Base-by-base conservation (phyloP, 2,888 invertebrate species). In the Serripes groenlandicus region DNA sequence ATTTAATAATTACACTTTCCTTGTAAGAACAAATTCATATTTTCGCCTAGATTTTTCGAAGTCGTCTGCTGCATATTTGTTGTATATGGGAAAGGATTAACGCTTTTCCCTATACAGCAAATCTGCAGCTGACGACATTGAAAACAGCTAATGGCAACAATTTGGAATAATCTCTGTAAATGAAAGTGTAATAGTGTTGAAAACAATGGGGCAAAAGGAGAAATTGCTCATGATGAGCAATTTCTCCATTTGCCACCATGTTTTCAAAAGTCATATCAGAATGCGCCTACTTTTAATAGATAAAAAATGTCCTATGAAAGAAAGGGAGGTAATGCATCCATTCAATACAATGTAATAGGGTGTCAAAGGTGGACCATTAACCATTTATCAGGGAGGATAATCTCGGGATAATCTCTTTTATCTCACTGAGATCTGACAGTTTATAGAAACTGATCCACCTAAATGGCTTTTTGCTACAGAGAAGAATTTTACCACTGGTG, bases 361-460 rank as follows among this genome's bases (percentile, higher is more conserved):
- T 66, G 66, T 37, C 66, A 66, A 66, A 66, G 66, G 42, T 66
- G 42, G 42, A 26, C 5, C 23, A n/a, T 7, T 66, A 1, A 28
- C 66, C 18, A 66, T 66, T 66, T 66, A 42, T 66, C 66, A 66
- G 35, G 66, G 37, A 18, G 26, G 42, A 66, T 66, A 66, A 66
- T 66, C 66, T 66, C 37, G 11, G 3, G 66, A 66, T 66, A 66
- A 66, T 66, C 66, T 66, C 35, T 66, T 66, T 66, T 66, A 66
- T 66, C 66, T 66, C 15, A 26, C n/a, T 11, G 9, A 26, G 66
- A 42, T 66, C 66, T 66, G 66, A 66, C 66, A 66, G 35, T 66
- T 35, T 42, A 26, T n/a, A 35, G 66, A 66, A 66, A 66, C 42
- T 66, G 35, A 66, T 66, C 37, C 66, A 18, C n/a, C 35, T 26